phyloP scores from a whole-genome alignment of 2,888 invertebrate species.

The Papilio gigon region DNA sequence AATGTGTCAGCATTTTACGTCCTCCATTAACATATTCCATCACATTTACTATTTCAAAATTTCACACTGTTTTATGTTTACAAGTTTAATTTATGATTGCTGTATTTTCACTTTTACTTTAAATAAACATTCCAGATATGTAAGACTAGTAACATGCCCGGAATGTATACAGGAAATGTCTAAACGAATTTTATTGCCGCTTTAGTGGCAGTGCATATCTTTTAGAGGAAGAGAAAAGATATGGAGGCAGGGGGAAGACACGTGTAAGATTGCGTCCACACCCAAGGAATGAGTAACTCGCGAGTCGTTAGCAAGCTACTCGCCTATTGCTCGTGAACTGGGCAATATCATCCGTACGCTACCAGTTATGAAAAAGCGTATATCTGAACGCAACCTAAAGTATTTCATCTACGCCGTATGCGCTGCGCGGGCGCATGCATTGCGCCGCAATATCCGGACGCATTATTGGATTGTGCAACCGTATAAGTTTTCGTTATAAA shows the following conservation, averaged over 20 bases:
- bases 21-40: conserved; percentile 17
- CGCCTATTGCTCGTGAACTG: not conserved
- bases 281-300: not conserved
- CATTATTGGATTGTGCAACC: conserved; percentile 40
- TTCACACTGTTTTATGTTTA: conserved; percentile 11
- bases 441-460: conserved; percentile 40
- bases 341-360: not conserved
- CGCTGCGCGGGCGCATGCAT: conserved; percentile 29
- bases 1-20: conserved; percentile 9
- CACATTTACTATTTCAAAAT: not conserved
- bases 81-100: conserved; percentile 18
- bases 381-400: not conserved
- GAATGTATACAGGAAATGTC: conserved; percentile 30
- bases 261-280: not conserved
- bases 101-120: conserved; percentile 10
- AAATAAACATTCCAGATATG: not conserved
- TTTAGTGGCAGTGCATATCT: conserved; percentile 16
- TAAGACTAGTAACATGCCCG: not conserved
- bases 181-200: conserved; percentile 32
- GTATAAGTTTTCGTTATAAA: conserved; percentile 42
- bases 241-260: not conserved
- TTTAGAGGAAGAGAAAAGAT: not conserved
- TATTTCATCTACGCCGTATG: conserved; percentile 12
- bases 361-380: not conserved
- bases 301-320: too few species aligned